Evolutionary conservation across 64 coral and sea anemone genomes (phyloP), one percentile per base, ranked within the genome.

Genomic region (Acropora tenuis): DNA sequence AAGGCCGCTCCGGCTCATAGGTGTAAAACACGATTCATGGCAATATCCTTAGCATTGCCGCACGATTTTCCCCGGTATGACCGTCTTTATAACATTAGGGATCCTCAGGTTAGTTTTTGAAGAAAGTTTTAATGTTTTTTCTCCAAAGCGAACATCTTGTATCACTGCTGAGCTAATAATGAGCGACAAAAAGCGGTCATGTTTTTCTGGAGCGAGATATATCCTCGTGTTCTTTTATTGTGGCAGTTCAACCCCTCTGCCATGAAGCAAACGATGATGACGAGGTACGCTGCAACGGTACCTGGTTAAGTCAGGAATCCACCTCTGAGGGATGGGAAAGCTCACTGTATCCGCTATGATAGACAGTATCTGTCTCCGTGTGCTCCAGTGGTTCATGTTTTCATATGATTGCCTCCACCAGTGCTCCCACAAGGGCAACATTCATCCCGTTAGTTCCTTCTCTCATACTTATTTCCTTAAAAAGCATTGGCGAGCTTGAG

Each of bases 61-160:
- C 48, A 88, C 73, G 50, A 88, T 88, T 15, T 75, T 69, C 45
- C 76, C 86, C 18, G 86, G 86, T 7, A 88, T 88, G 16, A 50
- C 8, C 10, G 3, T 88, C 15, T 71, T 42, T 6, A 53, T 48
- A 9, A 87, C 84, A 47, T 87, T 87, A 48, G 86, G 86, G 30
- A 88, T 48, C 17, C 15, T 65, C 45, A 79, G 61, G 9, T 89
- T 75, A 0, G 17, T 45, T 30, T 78, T 78, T 0, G 52, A 57
- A 1, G 74, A 65, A 20, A 79, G 73, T 76, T 89, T 78, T 7
- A 89, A 19, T 41, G 75, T 77, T 89, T 78, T 89, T 47, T 89
- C 74, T 1, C 87, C 87, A 76, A 89, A 89, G 44, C 75, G 74
- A 9, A 89, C 16, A 65, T 89, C 50, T 78, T 79, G 87, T 30